Evolutionary conservation across 2,888 invertebrate genomes (phyloP).

Genomic region (Physocephala rufipes): DNA sequence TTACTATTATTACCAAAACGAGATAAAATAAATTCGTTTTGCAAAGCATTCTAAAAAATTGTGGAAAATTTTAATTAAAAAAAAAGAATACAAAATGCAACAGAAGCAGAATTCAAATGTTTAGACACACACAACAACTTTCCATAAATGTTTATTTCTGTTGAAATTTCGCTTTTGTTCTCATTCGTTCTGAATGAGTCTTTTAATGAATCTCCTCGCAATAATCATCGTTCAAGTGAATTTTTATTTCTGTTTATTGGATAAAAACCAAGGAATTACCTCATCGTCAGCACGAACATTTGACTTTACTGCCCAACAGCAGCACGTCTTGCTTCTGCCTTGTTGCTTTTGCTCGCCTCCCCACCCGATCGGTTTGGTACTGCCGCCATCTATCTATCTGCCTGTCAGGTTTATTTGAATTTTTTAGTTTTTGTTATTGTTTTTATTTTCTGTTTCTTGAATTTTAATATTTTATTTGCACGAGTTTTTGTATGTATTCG

Average conservation of each 20-base stretch:
- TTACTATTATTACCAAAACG: not conserved
- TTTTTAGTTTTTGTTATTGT: not conserved
- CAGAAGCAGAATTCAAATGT: not conserved
- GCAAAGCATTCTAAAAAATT: not conserved
- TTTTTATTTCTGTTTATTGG: conserved; percentile 40
- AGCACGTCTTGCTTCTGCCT: conserved; percentile 31
- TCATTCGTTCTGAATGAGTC: too few species aligned
- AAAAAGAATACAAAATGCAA: not conserved
- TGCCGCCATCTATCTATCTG: not conserved
- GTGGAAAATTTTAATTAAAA: not conserved
- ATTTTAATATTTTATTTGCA: too few species aligned
- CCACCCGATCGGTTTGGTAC: too few species aligned
- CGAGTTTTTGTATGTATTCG: too few species aligned
- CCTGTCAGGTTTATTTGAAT: conserved; percentile 10
- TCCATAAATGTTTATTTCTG: too few species aligned
- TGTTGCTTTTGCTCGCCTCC: conserved; percentile 27
- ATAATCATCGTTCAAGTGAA: conserved; percentile 25
- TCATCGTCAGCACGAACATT: conserved; percentile 44
- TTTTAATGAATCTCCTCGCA: too few species aligned
- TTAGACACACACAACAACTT: not conserved
- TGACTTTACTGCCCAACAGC: conserved; percentile 16
- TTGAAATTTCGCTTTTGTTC: too few species aligned
- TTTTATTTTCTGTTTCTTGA: not conserved
- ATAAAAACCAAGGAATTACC: conserved; percentile 50
- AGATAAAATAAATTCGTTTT: not conserved